phyloP scores from a whole-genome alignment of 2,797 vertebrate genomes.

The Onychomys leucogaster region DNA sequence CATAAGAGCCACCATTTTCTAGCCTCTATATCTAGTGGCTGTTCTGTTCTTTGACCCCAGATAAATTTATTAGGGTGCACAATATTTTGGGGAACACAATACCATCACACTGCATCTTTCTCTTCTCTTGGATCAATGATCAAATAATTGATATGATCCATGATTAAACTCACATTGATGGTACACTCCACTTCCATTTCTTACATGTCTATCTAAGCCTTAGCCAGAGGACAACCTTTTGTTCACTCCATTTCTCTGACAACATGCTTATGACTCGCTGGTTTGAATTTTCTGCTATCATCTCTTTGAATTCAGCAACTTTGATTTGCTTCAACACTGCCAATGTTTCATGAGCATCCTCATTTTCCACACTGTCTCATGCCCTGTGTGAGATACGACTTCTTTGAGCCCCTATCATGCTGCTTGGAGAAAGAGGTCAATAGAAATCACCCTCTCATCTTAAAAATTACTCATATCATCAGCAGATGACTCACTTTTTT shows the following conservation, averaged over 20 bases:
- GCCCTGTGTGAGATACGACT: neutral
- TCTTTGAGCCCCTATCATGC: neutral
- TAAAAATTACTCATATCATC: slow-evolving; percentile 30
- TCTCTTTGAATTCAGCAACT: neutral
- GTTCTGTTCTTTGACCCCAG: too few species aligned
- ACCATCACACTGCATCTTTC: neutral
- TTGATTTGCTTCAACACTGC: neutral
- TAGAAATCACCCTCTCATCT: neutral
- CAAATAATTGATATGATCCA: neutral
- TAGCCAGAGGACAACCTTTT: neutral
- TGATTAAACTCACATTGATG: neutral
- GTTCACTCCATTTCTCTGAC: neutral
- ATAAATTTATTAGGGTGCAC: too few species aligned
- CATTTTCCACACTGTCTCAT: neutral
- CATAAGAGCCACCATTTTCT: too few species aligned
- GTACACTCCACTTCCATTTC: neutral
- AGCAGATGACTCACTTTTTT: neutral
- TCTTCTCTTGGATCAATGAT: slow-evolving; percentile 20
- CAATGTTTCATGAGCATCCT: neutral
- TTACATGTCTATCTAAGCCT: neutral
- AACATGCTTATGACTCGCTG: neutral
- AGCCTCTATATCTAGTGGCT: too few species aligned
- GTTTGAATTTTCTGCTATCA: slow-evolving; percentile 2
- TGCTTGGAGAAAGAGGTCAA: neutral
- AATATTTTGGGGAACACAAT: too few species aligned